Conservation (phyloP, 37 sponge, comb jelly and placozoan species). For the Theonella swinhoei region DNA sequence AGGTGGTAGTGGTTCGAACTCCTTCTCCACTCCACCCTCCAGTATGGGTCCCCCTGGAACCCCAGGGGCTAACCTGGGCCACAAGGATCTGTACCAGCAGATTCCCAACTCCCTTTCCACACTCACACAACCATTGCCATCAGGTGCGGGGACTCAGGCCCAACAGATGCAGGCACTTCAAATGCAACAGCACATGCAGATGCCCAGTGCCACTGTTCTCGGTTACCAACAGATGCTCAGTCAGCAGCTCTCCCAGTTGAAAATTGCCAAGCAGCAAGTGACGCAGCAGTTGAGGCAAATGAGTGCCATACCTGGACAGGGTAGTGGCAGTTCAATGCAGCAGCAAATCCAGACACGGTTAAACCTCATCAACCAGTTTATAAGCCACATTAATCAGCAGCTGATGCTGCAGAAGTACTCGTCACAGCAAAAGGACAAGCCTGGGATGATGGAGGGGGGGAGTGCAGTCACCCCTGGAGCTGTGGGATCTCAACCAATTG, state of each 20-base stretch:
- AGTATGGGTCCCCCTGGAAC: neutral
- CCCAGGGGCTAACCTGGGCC: neutral
- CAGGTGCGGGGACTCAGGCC: too few species aligned
- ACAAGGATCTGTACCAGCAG: slow-evolving; percentile 31
- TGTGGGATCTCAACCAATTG: neutral
- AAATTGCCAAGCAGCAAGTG: slow-evolving; percentile 30
- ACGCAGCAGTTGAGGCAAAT: slow-evolving; percentile 34
- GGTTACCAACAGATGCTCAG: slow-evolving; percentile 39
- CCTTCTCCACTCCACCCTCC: neutral
- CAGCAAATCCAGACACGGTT: slow-evolving; percentile 17
- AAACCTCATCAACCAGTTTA: slow-evolving; percentile 24
- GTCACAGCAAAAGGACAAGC: slow-evolving; percentile 2
- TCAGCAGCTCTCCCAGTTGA: slow-evolving; percentile 40
- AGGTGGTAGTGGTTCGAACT: neutral
- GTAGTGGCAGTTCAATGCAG: neutral
- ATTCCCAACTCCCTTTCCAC: neutral
- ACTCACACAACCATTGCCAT: too few species aligned
- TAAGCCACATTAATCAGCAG: slow-evolving; percentile 42
- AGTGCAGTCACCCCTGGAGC: neutral
- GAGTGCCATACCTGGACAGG: neutral
- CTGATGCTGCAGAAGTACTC: slow-evolving; percentile 6
- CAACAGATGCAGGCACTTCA: neutral
- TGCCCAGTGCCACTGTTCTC: neutral
- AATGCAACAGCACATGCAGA: neutral
- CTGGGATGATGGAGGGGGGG: slow-evolving; percentile 1